Conservation (phyloP, 2,113 vertebrate species). For the Heliornis fulica region DNA sequence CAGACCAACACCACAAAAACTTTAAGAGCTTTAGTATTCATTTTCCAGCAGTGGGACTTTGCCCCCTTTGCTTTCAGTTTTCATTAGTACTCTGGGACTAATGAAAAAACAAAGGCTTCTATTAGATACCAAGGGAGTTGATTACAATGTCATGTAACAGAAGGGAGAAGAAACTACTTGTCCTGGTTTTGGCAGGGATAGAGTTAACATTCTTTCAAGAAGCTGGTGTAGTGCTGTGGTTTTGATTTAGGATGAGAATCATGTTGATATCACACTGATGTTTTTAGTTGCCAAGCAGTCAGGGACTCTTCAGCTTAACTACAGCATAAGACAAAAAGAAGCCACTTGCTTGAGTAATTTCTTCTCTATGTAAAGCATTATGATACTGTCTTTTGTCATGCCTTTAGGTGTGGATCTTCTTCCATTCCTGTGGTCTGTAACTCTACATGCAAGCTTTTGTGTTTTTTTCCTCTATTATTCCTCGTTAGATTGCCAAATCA, state of each 20-base stretch:
- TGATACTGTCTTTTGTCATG: neutral
- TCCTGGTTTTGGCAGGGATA: too few species aligned
- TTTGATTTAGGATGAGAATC: too few species aligned
- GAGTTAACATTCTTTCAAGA: too few species aligned
- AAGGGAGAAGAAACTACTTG: neutral
- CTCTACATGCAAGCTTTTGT: neutral
- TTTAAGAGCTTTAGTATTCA: neutral
- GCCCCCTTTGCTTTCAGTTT: neutral
- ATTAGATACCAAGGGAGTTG: neutral
- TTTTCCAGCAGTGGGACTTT: neutral
- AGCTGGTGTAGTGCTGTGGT: too few species aligned
- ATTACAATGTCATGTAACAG: neutral
- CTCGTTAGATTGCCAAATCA: neutral
- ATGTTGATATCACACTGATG: too few species aligned
- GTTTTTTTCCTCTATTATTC: neutral
- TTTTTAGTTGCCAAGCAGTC: too few species aligned
- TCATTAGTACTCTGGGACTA: neutral
- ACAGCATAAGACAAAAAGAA: neutral
- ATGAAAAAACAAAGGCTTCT: neutral
- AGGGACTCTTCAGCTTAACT: too few species aligned
- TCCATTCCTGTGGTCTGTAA: neutral
- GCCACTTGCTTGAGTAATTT: neutral
- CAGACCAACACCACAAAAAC: neutral
- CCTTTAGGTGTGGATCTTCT: neutral
- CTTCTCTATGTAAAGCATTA: neutral